Evolutionary conservation across 2,888 invertebrate species (phyloP), one percentile per base, ranked within the genome.

Genomic region (Busseola fusca): DNA sequence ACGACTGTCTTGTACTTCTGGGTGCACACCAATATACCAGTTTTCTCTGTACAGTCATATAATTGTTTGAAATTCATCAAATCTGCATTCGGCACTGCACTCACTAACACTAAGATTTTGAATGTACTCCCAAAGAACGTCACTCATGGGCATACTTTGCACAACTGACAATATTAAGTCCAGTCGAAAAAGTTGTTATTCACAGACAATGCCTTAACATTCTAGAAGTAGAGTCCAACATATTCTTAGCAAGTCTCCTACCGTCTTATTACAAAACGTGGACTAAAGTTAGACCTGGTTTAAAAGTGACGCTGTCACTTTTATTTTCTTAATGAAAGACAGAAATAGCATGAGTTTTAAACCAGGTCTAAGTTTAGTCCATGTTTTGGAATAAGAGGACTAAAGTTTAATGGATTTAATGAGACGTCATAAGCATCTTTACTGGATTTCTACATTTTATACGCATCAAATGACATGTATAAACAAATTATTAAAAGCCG

Each of bases 381-480:
- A n/a, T n/a, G n/a, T n/a, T n/a, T n/a, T n/a, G n/a, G n/a, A n/a
- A n/a, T n/a, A n/a, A n/a, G n/a, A n/a, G n/a, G n/a, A n/a, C n/a
- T n/a, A 37, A 34, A 27, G 0, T 78, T 50, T 10, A 37, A 71
- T 78, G 71, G 3, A 25, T 37, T 62, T 12, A 34, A 74, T 77
- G 78, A 50, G 10, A 12, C 0, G 45, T 76, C 76, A 34, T 48
- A 30, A 48, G 48, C 48, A 16, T 30, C 21, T 3, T 16, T 30
- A 34, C 12, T 34, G 21, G n/a, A 45, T 59, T 54, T 65, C n/a
- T 48, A 66, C 3, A 34, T 34, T 34, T 34, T 34, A 34, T 34
- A 34, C 34, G 37, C 14, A 50, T 25, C 50, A 30, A 50, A 37
- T 50, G 1, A 45, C 30, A 58, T 30, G 12, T 76, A 76, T 7